A percentile compares a stretch with the other conserved stretches of the same genome.
Conservation (phyloP, 2,113 vertebrate species). For the Talpa occidentalis region DNA sequence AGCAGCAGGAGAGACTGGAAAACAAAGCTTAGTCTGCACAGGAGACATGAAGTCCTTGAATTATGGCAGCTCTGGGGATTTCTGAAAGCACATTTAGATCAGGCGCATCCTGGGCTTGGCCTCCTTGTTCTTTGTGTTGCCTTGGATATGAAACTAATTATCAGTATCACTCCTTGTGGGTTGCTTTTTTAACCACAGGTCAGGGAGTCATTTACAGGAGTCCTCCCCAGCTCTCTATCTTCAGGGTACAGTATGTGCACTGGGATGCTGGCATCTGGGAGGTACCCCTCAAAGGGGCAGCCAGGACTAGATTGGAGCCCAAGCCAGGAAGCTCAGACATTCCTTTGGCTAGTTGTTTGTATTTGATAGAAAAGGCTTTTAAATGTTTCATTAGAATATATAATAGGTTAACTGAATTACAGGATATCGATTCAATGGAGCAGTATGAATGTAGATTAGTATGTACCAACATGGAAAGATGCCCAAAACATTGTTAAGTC, state of each 20-base stretch:
- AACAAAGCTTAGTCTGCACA: not conserved
- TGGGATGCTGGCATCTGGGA: fast-evolving
- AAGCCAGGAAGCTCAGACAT: not conserved
- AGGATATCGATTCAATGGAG: not conserved
- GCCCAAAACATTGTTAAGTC: not conserved
- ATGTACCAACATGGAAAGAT: not conserved
- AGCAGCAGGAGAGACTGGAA: not conserved
- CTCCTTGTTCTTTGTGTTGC: constrained; percentile 42
- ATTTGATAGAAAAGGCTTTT: not conserved
- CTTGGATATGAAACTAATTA: not conserved
- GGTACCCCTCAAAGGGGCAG: not conserved
- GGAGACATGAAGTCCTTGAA: constrained; percentile 15
- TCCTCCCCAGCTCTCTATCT: not conserved
- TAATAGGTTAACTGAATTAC: not conserved
- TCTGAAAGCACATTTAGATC: constrained; percentile 12
- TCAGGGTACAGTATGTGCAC: not conserved
- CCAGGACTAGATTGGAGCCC: fast-evolving
- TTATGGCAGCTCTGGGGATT: not conserved
- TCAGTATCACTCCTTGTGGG: not conserved
- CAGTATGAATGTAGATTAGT: not conserved
- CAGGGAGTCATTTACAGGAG: not conserved
- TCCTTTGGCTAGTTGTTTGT: not conserved
- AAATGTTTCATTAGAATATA: not conserved
- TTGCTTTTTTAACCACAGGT: not conserved
- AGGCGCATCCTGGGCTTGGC: not conserved